Evolutionary conservation across 2,888 invertebrate species (phyloP), one percentile per base, ranked within the genome.

Genomic region (Lycia hirtaria): DNA sequence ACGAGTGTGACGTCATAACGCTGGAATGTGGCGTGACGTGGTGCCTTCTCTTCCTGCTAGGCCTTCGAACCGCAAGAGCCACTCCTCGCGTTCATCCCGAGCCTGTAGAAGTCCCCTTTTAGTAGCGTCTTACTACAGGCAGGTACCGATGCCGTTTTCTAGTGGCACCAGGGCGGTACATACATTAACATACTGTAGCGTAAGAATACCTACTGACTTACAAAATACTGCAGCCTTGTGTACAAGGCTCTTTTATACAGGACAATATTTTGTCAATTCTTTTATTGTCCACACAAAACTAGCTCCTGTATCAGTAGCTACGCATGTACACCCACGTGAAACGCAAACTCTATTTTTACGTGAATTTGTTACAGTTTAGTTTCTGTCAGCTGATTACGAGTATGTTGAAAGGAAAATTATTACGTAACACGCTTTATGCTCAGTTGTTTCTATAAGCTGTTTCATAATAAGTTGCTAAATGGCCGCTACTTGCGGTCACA

Each of bases 241-340:
- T 4, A 5, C 38, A 40, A 40, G 38, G 38, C 22, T 40, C 22
- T 66, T 63, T 56, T 54, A 62, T 45, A 56, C 45, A 47, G 59
- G 50, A 66, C 60, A 49, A 60, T 54, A 37, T 53, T 71, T 35
- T n/a, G 20, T 38, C 17, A 17, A 4, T 22, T 40, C 38, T 40
- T 40, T 40, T 22, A 40, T 40, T 38, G 7, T 3, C 6, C 2
- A 12, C 38, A 12, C 6, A 22, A 22, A 22, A 40, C 7, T 12
- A 12, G 12, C 22, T 22, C 22, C 38, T 14, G 22, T 14, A 12
- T 40, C 38, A 22, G 22, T 14, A 22, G 6, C 1, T 9, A 1
- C 9, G 9, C 24, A 7, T 15, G 15, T 20, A n/a, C 20, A 12
- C 3, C 22, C 6, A 38, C 17, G 17, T 10, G 10, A 38, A 38